Evolutionary conservation across 2,113 vertebrate genomes (phyloP).

Genomic region (Melanerpes formicivorus): DNA sequence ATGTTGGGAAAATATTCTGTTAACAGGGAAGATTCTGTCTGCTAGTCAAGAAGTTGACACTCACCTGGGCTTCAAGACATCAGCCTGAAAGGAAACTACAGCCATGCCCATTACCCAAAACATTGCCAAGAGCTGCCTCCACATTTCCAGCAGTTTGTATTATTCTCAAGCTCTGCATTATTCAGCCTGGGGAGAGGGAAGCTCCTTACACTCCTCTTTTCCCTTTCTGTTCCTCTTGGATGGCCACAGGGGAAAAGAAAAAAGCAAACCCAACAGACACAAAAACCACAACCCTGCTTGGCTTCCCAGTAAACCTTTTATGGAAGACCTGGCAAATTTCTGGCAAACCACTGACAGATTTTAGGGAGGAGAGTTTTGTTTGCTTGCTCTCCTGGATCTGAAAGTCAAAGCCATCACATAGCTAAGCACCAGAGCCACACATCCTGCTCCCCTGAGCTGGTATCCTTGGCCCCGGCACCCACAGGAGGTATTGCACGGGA

Average conservation of each 20-base stretch:
- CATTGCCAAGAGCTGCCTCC: background rate
- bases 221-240: background rate
- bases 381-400: accelerated
- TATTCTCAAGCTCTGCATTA: background rate
- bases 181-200: background rate
- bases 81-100: background rate
- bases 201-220: background rate
- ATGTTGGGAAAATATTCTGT: background rate
- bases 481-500: accelerated
- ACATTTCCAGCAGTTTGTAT: background rate
- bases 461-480: accelerated
- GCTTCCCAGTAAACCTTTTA: background rate
- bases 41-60: too few species aligned
- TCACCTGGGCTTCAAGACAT: background rate
- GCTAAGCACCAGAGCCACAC: background rate
- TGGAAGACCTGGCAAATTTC: background rate
- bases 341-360: background rate
- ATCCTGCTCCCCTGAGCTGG: accelerated
- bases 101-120: background rate
- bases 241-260: accelerated
- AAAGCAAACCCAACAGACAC: background rate
- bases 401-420: background rate
- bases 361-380: background rate
- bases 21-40: background rate
- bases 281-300: background rate